Evolutionary conservation across 2,113 vertebrate species (phyloP).

Genomic region (Lamprologus sp.): DNA sequence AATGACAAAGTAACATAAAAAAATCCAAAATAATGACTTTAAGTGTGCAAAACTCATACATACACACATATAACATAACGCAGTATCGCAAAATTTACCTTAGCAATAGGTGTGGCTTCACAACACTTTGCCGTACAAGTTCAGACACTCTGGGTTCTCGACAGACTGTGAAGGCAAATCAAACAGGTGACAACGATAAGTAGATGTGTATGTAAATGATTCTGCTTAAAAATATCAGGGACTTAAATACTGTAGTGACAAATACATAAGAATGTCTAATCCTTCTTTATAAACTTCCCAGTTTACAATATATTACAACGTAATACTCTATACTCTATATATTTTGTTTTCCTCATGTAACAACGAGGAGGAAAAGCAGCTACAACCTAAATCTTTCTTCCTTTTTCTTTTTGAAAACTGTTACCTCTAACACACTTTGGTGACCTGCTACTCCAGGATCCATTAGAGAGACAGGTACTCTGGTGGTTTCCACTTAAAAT

Average conservation of each 20-base stretch:
- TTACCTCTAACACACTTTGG: constrained; percentile 62
- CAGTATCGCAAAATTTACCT: constrained; percentile 54
- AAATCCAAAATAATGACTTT: not conserved
- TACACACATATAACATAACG: not conserved
- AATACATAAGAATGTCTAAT: not conserved
- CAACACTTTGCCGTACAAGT: constrained; percentile 81
- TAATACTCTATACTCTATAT: not conserved
- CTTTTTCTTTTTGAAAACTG: not conserved
- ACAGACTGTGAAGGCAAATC: constrained; percentile 70
- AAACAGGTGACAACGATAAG: not conserved
- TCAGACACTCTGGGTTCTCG: constrained; percentile 85
- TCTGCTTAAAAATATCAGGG: not conserved
- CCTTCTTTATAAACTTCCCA: not conserved
- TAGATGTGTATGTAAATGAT: not conserved
- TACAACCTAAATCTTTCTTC: not conserved
- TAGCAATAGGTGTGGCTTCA: constrained; percentile 73
- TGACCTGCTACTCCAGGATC: constrained; percentile 53
- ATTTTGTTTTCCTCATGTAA: not conserved
- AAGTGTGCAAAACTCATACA: not conserved
- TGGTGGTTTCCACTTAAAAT: constrained; percentile 78
- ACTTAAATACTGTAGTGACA: not conserved
- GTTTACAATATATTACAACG: not conserved
- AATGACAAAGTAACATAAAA: not conserved
- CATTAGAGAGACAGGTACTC: constrained; percentile 73
- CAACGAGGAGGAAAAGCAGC: not conserved